Evolutionary conservation across 2,113 vertebrate species (phyloP), one percentile per base, ranked within the genome.

Genomic region (Paracanthobrama guichenoti): DNA sequence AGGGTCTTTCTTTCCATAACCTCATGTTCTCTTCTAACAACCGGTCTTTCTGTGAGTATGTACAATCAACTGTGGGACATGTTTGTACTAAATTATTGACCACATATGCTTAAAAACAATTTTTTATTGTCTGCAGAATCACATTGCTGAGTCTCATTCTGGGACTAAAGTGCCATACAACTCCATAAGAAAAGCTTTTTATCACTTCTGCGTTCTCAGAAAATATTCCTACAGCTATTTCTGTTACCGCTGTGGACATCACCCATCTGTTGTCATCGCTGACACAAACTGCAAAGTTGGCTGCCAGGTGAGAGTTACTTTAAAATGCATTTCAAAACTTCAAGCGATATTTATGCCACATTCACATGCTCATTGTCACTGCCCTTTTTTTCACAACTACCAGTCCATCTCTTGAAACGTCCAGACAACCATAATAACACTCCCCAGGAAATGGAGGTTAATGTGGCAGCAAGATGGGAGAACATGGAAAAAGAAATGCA

Each of bases 281-380:
- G 85, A 83, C n/a, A 64, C 79, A n/a, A 83, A 86, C n/a, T 86
- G 85, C 80, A 86, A 78, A 50, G 14, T 50, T 50, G 48, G 16
- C 5, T 50, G 48, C 48, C 48, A 16, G 14, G 48, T 50, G 48
- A 50, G 3, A 16, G 14, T 50, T 16, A 14, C 14, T 50, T 50
- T 50, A 50, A 50, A 50, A 50, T 48, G 3, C 3, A 48, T 50
- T 50, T 50, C 13, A 50, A 50, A 50, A 50, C 48, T 50, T 50
- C 14, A 16, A 50, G 48, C 48, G 4, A 16, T 16, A 50, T 50
- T 50, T 16, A 6, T 50, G 4, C 48, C 48, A 50, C 48, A 50
- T 50, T 48, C 46, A 48, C 48, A 50, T 16, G 48, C 48, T 16
- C 14, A 50, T 50, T 50, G 13, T 50, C 48, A 50, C 48, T 50